Conservation (phyloP, 2,888 invertebrate species). For the Proisotoma minuta region DNA sequence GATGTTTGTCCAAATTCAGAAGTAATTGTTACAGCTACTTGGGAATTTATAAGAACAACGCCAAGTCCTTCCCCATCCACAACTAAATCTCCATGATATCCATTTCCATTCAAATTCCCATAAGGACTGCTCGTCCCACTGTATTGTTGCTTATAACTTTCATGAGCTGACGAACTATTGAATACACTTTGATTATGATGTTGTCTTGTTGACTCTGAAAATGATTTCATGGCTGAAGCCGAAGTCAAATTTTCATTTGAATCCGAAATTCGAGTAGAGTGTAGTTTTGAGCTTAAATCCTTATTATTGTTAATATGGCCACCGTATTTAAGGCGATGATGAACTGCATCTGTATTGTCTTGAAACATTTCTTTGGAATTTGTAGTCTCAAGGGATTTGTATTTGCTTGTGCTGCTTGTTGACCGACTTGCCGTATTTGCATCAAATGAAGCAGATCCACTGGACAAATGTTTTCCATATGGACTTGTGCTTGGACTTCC, state of each 20-base stretch:
- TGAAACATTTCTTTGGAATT: slow-evolving; percentile 9
- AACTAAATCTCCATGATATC: slow-evolving; percentile 54
- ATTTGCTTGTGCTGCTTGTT: slow-evolving; percentile 23
- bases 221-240: slow-evolving; percentile 34
- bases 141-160: too few relatives aligned
- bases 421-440: slow-evolving; percentile 30
- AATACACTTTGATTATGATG: slow-evolving; percentile 30
- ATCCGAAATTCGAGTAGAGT: slow-evolving; percentile 20
- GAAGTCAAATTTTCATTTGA: slow-evolving; percentile 38
- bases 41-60: slow-evolving; percentile 58
- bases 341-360: slow-evolving; percentile 46
- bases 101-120: slow-evolving; percentile 22
- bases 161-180: slow-evolving; percentile 24
- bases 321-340: slow-evolving; percentile 38
- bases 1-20: slow-evolving; percentile 50
- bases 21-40: slow-evolving; percentile 58
- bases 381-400: slow-evolving; percentile 25
- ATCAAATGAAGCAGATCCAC: slow-evolving; percentile 21
- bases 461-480: slow-evolving; percentile 4
- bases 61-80: slow-evolving; percentile 62
- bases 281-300: slow-evolving; percentile 26
- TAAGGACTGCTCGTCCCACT: slow-evolving; percentile 7
- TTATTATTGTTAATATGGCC: slow-evolving; percentile 22
- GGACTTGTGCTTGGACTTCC: slow-evolving; percentile 5
- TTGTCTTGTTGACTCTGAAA: slow-evolving; percentile 30